phyloP scores from a whole-genome alignment of 2,113 vertebrate species.

The Otolemur garnettii region DNA sequence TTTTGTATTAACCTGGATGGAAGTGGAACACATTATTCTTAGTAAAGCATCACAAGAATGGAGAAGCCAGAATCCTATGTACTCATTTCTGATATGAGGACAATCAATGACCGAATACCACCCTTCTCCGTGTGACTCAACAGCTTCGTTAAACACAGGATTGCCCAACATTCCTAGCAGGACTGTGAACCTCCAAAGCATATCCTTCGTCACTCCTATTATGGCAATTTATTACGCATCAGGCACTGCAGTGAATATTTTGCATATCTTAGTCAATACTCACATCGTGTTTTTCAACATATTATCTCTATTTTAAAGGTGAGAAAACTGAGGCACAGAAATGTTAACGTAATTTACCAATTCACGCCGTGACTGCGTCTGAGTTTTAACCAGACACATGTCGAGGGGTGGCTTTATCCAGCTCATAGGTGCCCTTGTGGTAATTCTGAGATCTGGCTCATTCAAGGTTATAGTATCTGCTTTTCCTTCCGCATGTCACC shows the following conservation, averaged over 20 bases:
- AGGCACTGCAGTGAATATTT: background rate
- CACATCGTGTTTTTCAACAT: background rate
- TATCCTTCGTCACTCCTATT: background rate
- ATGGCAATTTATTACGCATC: background rate
- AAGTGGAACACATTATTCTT: too few relatives aligned
- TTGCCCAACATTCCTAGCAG: background rate
- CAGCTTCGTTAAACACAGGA: background rate
- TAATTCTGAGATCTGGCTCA: background rate
- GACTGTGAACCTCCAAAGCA: constrained; percentile 10
- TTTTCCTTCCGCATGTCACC: background rate
- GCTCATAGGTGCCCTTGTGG: background rate
- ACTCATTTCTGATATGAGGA: too few relatives aligned
- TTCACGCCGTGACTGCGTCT: background rate
- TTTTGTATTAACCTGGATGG: too few relatives aligned
- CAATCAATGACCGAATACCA: background rate
- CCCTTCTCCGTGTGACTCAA: background rate
- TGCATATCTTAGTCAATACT: background rate
- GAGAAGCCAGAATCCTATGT: too few relatives aligned
- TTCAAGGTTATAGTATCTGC: background rate
- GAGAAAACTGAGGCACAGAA: background rate
- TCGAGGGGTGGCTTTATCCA: background rate
- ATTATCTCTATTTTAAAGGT: background rate
- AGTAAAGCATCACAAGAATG: too few relatives aligned
- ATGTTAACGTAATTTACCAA: background rate
- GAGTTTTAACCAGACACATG: background rate